Evolutionary conservation across 2,888 invertebrate species (phyloP).

Genomic region (Allolobophora icterica): DNA sequence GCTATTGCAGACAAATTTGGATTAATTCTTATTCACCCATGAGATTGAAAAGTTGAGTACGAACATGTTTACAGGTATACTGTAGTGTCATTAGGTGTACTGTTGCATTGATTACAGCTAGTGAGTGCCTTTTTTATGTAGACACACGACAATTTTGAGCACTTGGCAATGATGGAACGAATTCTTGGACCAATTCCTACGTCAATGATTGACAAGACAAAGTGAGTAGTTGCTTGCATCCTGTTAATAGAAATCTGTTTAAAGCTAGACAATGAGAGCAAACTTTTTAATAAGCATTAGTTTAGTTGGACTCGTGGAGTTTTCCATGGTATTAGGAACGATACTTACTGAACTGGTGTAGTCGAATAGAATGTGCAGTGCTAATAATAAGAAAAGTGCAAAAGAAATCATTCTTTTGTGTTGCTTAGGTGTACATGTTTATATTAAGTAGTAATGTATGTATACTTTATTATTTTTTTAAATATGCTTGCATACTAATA

Average conservation of each 20-base stretch:
- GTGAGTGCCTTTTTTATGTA: conserved; percentile 65
- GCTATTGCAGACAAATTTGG: not conserved
- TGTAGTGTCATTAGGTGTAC: not conserved
- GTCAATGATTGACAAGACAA: conserved; percentile 72
- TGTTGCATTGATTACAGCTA: not conserved
- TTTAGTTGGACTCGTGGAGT: too few relatives aligned
- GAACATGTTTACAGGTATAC: not conserved
- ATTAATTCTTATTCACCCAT: not conserved
- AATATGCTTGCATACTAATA: too few relatives aligned
- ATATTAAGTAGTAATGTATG: too few relatives aligned
- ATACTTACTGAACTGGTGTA: too few relatives aligned
- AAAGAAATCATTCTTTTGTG: too few relatives aligned
- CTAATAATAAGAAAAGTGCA: too few relatives aligned
- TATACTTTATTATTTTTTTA: too few relatives aligned
- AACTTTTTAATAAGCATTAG: too few relatives aligned
- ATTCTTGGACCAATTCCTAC: conserved; percentile 95
- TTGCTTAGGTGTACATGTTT: too few relatives aligned
- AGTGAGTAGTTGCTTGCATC: conserved; percentile 68
- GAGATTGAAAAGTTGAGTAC: not conserved
- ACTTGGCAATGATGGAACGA: conserved; percentile 99
- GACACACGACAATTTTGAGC: conserved; percentile 99
- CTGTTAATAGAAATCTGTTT: not conserved
- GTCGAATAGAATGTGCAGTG: too few relatives aligned
- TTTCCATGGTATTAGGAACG: too few relatives aligned
- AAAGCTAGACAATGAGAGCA: not conserved